These are phyloP conservation scores for Trachythela sp. DNA, from an alignment of 64 coral and sea anemone genomes.

Conservation along the genomic window DNA sequence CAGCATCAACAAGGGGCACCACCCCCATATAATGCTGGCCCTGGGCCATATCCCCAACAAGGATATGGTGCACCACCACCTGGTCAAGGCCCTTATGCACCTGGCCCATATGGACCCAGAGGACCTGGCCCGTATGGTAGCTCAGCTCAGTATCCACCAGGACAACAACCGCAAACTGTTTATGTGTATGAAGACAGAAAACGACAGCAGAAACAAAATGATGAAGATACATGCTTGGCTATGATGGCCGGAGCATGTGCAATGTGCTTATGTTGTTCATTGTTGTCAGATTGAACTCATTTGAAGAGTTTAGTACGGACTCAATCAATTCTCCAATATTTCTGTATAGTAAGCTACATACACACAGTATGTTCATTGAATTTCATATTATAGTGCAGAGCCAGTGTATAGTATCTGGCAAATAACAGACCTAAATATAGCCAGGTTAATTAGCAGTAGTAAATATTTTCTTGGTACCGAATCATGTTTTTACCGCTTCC, in stretches of 20 bases:
- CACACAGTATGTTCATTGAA: too few species aligned
- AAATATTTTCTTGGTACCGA: too few species aligned
- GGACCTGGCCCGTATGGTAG: conserved; percentile 10
- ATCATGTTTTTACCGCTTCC: too few species aligned
- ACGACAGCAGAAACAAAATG: not conserved
- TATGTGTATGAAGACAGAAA: conserved; percentile 15
- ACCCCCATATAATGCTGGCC: not conserved
- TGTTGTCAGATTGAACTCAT: not conserved
- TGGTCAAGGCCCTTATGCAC: not conserved
- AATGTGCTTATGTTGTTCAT: conserved; percentile 25
- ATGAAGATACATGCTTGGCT: not conserved
- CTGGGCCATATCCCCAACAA: not conserved
- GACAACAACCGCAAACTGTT: not conserved
- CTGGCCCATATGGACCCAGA: not conserved
- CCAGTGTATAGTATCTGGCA: too few species aligned
- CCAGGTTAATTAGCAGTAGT: too few species aligned
- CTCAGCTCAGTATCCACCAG: not conserved
- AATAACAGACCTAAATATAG: too few species aligned
- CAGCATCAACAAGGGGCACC: conserved; percentile 3
- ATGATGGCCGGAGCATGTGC: conserved; percentile 20
- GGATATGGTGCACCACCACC: not conserved
- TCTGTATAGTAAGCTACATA: not conserved
- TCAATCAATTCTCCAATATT: not conserved
- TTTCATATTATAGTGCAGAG: too few species aligned
- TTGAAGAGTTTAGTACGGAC: not conserved